Evolutionary conservation across 2,888 invertebrate genomes (phyloP), one percentile per base, ranked within the genome.

Genomic region (Osedax frankpressi): DNA sequence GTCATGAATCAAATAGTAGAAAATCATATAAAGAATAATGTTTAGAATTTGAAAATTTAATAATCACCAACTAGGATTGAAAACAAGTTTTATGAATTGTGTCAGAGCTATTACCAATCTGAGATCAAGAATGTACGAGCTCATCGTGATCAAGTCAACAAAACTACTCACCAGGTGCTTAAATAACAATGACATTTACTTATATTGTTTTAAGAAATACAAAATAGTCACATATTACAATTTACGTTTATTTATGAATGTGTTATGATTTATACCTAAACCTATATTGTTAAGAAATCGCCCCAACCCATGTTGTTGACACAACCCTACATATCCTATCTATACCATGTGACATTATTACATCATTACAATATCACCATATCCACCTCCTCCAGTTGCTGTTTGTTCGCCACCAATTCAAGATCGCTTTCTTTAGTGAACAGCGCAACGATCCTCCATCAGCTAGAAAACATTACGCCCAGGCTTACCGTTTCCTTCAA

Each of bases 401-500:
- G 72, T 92, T 92, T 87, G 93, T 97, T 28, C 87, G 98, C 30
- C 96, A 97, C 86, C 93, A 95, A 82, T 96, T 95, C 83, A 99
- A 98, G 86, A 89, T 96, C 84, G 98, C 92, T 0, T 96, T 94
- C 86, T 89, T 94, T 72, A 92, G 92, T 81, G 98, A 98, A 86
- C 85, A 98, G 76, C 91, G 92, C 80, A 93, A 94, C 82, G 97
- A 84, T 76, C 80, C 81, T 1, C 81, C 81, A 73, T 82, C 82
- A 19, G 82, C 83, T n/a, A 77, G 83, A 27, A 84, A 84, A 83
- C 86, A 87, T 77, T 88, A 88, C 80, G 86, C 86, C 76, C 91
- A 93, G 83, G 92, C 95, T 0, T 98, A 97, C 84, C 91, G 90
- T 76, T 91, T 92, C 84, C 86, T 96, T 76, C 86, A 92, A 76